These are phyloP conservation scores for Elgonia sp. DNA, from an alignment of 2,888 invertebrate genomes.

Conservation along the genomic window DNA sequence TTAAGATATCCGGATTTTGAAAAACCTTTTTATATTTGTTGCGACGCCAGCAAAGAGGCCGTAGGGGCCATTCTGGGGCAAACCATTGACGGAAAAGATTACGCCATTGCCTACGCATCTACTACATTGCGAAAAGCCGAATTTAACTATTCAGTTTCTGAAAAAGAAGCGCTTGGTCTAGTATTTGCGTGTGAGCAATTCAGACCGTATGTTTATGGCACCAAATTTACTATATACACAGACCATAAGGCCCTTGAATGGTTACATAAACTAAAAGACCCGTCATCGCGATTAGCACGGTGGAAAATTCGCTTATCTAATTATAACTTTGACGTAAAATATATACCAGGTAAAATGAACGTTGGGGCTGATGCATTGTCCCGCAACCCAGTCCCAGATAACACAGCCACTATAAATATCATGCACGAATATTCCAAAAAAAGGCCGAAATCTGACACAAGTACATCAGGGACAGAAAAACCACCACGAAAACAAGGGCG, in stretches of 20 bases:
- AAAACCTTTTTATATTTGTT: neutral
- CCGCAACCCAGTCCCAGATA: too few species aligned
- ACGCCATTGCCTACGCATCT: neutral
- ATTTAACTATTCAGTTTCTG: neutral
- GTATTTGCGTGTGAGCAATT: neutral
- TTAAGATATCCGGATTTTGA: slow-evolving; percentile 1
- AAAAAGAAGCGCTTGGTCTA: slow-evolving; percentile 7
- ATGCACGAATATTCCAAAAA: too few species aligned
- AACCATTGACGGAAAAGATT: neutral
- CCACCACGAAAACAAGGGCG: too few species aligned
- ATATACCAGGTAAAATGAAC: too few species aligned
- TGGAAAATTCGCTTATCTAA: slow-evolving; percentile 5
- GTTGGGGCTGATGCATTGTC: too few species aligned
- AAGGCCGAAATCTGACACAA: too few species aligned
- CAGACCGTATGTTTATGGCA: slow-evolving; percentile 9
- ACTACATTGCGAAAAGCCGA: neutral
- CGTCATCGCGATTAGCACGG: slow-evolving; percentile 6
- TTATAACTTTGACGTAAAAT: too few species aligned
- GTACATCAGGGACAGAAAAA: too few species aligned
- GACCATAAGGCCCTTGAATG: slow-evolving; percentile 66
- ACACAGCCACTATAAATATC: too few species aligned
- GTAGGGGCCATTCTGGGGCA: slow-evolving; percentile 23
- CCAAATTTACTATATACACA: slow-evolving; percentile 56
- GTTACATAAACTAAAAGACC: slow-evolving; percentile 29
- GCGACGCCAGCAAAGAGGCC: neutral